phyloP scores from a whole-genome alignment of 2,888 invertebrate genomes.

The Dolichopus griseipennis region DNA sequence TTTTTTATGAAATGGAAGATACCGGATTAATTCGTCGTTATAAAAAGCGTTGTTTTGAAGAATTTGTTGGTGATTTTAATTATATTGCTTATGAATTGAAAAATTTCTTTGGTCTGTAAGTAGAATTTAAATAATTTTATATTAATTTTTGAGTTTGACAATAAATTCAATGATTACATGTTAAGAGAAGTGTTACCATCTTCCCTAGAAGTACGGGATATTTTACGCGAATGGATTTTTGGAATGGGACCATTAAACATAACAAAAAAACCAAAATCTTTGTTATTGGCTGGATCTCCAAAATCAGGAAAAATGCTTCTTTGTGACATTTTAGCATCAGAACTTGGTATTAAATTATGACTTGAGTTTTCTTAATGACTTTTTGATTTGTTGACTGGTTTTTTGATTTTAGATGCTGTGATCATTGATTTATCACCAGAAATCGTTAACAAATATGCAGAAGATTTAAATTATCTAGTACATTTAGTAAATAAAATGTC shows the following conservation, averaged over 20 bases:
- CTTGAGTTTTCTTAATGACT: background rate
- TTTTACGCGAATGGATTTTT: conserved; percentile 45
- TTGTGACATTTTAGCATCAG: conserved; percentile 60
- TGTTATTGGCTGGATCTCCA: conserved; percentile 58
- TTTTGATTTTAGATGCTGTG: conserved; percentile 46
- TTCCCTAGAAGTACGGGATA: conserved; percentile 49
- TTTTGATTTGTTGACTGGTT: conserved; percentile 10
- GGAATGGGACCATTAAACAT: conserved; percentile 40
- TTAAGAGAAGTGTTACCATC: conserved; percentile 41
- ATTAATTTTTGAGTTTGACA: background rate
- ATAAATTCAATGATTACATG: no score
- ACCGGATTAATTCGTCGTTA: conserved; percentile 51
- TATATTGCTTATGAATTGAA: conserved; percentile 47
- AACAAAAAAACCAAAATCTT: conserved; percentile 46
- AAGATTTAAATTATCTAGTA: conserved; percentile 53
- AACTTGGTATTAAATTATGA: conserved; percentile 46
- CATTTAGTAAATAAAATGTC: conserved; percentile 55
- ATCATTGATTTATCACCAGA: conserved; percentile 58
- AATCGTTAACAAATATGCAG: conserved; percentile 50
- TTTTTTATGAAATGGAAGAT: conserved; percentile 55
- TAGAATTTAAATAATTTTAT: background rate
- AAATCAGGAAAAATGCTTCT: conserved; percentile 60
- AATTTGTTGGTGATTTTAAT: conserved; percentile 58
- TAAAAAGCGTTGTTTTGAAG: conserved; percentile 47
- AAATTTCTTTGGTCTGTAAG: conserved; percentile 19